These are phyloP conservation scores for Stichopus chloronotus DNA, from an alignment of 35 echinoderm and acorn worm species.

Conservation along the genomic window DNA sequence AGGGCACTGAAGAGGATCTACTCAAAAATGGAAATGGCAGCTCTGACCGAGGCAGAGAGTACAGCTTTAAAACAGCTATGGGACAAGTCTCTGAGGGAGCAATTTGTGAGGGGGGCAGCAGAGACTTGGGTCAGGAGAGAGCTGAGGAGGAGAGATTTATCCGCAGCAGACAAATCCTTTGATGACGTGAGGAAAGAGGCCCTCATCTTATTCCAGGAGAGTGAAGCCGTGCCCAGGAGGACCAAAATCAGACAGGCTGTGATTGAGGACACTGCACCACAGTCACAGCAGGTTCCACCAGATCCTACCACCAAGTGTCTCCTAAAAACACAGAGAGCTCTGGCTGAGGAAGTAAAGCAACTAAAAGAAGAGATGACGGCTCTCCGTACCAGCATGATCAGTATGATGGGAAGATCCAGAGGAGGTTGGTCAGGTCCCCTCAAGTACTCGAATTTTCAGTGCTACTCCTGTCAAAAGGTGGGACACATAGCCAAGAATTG, in stretches of 20 bases:
- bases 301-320: neutral
- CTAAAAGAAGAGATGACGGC: neutral
- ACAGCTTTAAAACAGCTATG: constrained; percentile 35
- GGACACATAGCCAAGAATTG: constrained; percentile 50
- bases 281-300: neutral
- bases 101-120: constrained; percentile 55
- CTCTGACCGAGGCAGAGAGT: constrained; percentile 18
- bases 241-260: constrained; percentile 4
- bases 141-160: constrained; percentile 52
- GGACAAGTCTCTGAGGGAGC: constrained; percentile 50
- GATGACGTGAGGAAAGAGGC: constrained; percentile 62
- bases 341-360: neutral
- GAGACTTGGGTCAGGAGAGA: constrained; percentile 59
- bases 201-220: constrained; percentile 44
- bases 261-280: neutral
- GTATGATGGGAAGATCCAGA: neutral
- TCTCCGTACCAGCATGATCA: neutral
- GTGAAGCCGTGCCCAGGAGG: neutral
- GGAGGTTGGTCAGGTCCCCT: neutral
- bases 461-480: neutral
- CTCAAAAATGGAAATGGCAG: constrained; percentile 38
- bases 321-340: neutral
- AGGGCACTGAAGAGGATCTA: constrained; percentile 45
- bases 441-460: neutral
- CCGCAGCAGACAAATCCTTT: constrained; percentile 8